Evolutionary conservation across 2,113 vertebrate species (phyloP).

Genomic region (Vicugna pacos): DNA sequence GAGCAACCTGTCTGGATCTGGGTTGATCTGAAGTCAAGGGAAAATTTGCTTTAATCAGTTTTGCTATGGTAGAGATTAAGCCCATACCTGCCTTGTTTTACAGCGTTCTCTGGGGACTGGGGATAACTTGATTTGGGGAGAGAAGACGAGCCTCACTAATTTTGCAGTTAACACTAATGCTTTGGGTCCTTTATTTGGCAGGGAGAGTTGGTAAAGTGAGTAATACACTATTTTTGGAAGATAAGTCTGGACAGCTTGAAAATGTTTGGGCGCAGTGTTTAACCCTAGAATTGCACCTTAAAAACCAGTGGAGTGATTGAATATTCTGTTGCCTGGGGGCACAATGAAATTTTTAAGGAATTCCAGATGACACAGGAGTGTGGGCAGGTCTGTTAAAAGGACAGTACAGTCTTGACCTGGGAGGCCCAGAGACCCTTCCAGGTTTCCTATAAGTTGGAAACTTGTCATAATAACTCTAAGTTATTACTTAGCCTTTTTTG

Average conservation of each 20-base stretch:
- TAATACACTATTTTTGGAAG: background rate
- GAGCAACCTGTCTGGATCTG: background rate
- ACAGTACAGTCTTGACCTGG: background rate
- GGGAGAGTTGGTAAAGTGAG: background rate
- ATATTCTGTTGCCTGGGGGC: background rate
- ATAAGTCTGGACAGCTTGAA: background rate
- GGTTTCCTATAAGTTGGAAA: background rate
- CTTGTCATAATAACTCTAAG: background rate
- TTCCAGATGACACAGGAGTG: background rate
- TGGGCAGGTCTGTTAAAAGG: background rate
- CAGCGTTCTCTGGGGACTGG: background rate
- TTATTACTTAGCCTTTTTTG: background rate
- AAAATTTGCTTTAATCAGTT: background rate
- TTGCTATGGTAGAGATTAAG: background rate
- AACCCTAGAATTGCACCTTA: background rate
- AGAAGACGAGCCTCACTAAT: slow-evolving; percentile 13
- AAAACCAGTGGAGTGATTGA: background rate
- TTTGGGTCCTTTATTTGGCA: background rate
- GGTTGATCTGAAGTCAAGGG: background rate
- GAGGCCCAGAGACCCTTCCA: background rate
- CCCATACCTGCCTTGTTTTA: slow-evolving; percentile 17
- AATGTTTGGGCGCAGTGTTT: background rate
- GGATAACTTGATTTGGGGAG: background rate
- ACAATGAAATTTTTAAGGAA: background rate
- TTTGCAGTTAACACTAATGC: background rate